These are phyloP conservation scores for Ammospiza nelsoni DNA, from an alignment of 2,113 vertebrate genomes.

Conservation along the genomic window DNA sequence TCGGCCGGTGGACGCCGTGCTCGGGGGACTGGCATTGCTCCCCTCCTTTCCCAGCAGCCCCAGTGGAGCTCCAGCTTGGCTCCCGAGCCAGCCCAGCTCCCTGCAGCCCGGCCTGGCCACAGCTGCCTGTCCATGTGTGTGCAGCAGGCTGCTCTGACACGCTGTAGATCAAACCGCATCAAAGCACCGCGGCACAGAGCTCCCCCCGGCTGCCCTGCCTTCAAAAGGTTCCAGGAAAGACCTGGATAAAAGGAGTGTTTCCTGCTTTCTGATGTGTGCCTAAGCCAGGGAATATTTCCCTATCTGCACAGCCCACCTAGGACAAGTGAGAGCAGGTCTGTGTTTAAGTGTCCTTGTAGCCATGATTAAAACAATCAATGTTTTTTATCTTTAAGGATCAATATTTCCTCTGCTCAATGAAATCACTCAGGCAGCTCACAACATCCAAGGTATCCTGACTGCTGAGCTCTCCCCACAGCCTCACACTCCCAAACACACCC, in stretches of 20 bases:
- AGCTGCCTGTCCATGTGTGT: conserved; percentile 68
- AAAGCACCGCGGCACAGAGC: conserved; percentile 39
- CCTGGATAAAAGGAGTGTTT: conserved; percentile 74
- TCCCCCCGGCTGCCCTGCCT: conserved; percentile 64
- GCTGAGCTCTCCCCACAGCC: neutral
- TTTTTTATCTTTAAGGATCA: neutral
- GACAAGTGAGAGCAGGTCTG: neutral
- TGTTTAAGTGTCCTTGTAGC: neutral
- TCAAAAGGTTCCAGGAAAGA: conserved; percentile 63
- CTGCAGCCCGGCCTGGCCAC: neutral
- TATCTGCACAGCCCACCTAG: neutral
- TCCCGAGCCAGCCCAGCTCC: neutral
- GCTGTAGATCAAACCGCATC: conserved; percentile 57
- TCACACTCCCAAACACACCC: neutral
- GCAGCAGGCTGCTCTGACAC: neutral
- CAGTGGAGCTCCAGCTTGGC: neutral
- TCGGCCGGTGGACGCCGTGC: rapidly evolving
- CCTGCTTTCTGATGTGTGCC: conserved; percentile 75
- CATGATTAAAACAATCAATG: neutral
- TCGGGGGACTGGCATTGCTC: neutral
- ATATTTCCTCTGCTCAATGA: neutral
- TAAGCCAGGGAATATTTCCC: neutral
- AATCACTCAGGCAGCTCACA: neutral
- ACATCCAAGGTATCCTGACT: neutral
- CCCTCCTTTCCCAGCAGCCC: conserved; percentile 27